Evolutionary conservation across 2,888 invertebrate species (phyloP).

Genomic region (Nowickia ferox): DNA sequence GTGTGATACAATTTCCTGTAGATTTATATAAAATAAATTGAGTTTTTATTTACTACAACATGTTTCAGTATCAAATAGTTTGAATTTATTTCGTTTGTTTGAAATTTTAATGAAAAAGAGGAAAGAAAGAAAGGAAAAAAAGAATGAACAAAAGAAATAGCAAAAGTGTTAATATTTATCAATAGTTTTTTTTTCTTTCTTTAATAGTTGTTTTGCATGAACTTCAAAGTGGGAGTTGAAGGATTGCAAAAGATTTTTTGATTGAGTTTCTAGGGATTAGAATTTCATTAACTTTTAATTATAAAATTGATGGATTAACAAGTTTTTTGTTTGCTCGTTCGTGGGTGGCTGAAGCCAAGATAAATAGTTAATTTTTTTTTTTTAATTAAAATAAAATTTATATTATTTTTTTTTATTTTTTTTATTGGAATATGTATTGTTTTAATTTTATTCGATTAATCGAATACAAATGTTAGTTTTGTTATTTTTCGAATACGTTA

Average conservation of each 20-base stretch:
- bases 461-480: too few species aligned
- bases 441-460: too few species aligned
- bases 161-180: conserved; percentile 22
- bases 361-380: too few species aligned
- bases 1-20: conserved; percentile 62
- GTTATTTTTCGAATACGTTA: too few species aligned
- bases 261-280: background rate
- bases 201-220: background rate
- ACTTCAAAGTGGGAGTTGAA: background rate
- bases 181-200: background rate
- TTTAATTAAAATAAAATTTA: too few species aligned
- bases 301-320: background rate
- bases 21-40: conserved; percentile 66
- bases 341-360: too few species aligned
- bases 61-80: conserved; percentile 15
- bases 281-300: background rate
- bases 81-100: conserved; percentile 6
- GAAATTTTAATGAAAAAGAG: conserved; percentile 23
- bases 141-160: background rate
- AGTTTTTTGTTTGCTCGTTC: background rate
- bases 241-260: background rate
- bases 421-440: too few species aligned
- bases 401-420: too few species aligned
- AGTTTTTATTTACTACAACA: conserved; percentile 62
- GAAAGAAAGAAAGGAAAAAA: background rate